Evolutionary conservation across 2,797 vertebrate species (phyloP), one percentile per base, ranked within the genome.

Genomic region (Lacerta bilineata): DNA sequence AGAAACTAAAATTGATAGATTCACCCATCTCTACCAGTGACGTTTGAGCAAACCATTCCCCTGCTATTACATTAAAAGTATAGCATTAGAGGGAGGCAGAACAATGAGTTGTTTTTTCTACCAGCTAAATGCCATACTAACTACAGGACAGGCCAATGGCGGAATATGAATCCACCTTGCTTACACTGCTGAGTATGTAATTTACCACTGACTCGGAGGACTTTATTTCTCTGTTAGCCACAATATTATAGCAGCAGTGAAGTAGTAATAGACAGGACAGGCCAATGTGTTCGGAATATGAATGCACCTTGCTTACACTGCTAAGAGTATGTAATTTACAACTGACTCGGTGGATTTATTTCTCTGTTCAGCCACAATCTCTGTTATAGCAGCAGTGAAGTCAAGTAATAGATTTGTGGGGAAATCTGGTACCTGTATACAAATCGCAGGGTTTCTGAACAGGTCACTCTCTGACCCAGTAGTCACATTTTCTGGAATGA

Each of bases 371-470:
- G 17, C 87, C 8, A 88, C 29, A 88, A 27, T n/a, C n/a, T n/a
- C n/a, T 87, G 92, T 36, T 87, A 29, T 59, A 43, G 17, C 17
- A 9, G 66, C 50, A 66, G 77, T 92, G 89, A 72, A 89, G 90
- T 83, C n/a, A n/a, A 84, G 75, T 77, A 90, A 50, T 93, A 85
- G 15, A 0, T 39, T 39, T 66, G 55, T 78, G 90, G 74, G 84
- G 82, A 66, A 90, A 87, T 75, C 25, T 76, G 20, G 79, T 87
- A 87, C 89, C 85, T 91, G 82, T 88, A 20, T 66, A 80, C 50
- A 13, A 80, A 84, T 85, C 81, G 92, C 91, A 89, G 87, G 89
- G 92, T 89, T 94, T 90, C 72, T 88, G 78, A 78, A 91, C 50
- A 89, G 88, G 69, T 86, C 75, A 50, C 50, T 84, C 36, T 36